A percentile compares a stretch with the other conserved stretches of the same genome.
phyloP scores from a whole-genome alignment of 2,888 invertebrate genomes.

The Boloria selene region DNA sequence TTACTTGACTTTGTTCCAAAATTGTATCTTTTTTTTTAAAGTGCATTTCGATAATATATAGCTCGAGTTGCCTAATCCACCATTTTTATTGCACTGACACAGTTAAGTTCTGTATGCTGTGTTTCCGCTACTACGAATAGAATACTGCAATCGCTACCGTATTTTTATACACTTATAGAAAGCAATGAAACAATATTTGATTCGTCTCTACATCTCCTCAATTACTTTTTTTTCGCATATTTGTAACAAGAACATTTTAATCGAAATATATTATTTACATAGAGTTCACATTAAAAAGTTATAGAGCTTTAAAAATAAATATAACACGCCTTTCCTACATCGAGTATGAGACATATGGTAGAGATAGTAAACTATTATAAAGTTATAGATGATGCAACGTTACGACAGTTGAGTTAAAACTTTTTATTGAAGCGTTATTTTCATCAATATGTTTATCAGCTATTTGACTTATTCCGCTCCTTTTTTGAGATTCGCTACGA shows the following conservation, averaged over 20 bases:
- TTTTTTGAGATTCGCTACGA: background rate
- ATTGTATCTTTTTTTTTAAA: conserved; percentile 29
- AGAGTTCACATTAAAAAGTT: too few species aligned
- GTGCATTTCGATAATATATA: conserved; percentile 32
- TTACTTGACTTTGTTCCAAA: conserved; percentile 33
- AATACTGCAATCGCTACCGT: background rate
- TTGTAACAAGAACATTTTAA: too few species aligned
- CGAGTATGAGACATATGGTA: conserved; percentile 11
- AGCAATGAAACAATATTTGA: too few species aligned
- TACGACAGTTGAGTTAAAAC: conserved; percentile 22
- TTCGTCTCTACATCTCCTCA: too few species aligned
- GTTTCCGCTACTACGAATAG: background rate
- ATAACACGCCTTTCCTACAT: background rate
- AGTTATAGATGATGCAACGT: conserved; percentile 31
- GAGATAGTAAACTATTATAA: conserved; percentile 21
- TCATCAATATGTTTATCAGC: conserved; percentile 10
- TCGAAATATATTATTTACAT: too few species aligned
- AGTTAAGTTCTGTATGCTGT: conserved; percentile 23
- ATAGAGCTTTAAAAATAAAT: too few species aligned
- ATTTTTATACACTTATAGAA: background rate
- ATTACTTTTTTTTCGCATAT: too few species aligned
- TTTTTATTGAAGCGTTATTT: conserved; percentile 20
- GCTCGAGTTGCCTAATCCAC: conserved; percentile 29
- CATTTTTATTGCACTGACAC: conserved; percentile 36
- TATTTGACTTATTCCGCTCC: background rate